Evolutionary conservation across 2,888 invertebrate genomes (phyloP), one percentile per base, ranked within the genome.

Genomic region (Cerastis leucographa): DNA sequence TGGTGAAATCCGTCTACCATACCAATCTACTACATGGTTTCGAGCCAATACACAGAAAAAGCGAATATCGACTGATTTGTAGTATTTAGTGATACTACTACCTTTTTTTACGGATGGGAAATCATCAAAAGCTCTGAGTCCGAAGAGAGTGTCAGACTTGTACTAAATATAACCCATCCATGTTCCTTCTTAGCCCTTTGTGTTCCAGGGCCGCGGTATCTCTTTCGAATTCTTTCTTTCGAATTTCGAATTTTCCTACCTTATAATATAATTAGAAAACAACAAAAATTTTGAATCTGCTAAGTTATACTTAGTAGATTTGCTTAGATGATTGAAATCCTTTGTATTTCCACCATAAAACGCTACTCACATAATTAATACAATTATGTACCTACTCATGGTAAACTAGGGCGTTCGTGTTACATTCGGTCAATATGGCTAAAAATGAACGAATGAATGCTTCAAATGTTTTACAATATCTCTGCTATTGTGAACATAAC

Each of bases 331-430:
- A 54, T 12, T n/a, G 5, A 12, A n/a, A 54, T 54, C 11, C 5
- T 2, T 25, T 25, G 7, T 59, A 64, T 64, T 74, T 49, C 14
- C 14, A 40, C 9, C n/a, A 29, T 35, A 42, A n/a, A 35, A 35
- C 17, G 3, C 6, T 61, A 49, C 17, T 7, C 17, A 46, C 19
- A 44, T 68, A 68, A 56, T 67, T 22, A 68, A 49, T 35, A 35
- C 19, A 70, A 83, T 74, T 44, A 71, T 35, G 49, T 49, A 65
- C 11, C 25, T n/a, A 56, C 29, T 44, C 44, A 56, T 1, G 44
- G 25, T 59, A 72, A 40, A 69, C 71, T 62, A 64, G 69, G 59
- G 44, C 82, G 0, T 66, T 70, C 59, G 42, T 85, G 56, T 70
- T 42, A 54, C 29, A 40, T 9, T 64, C 35, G 5, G 44, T 56